Base-by-base conservation (phyloP, 2,888 invertebrate species). In the Pheosia gnoma region DNA sequence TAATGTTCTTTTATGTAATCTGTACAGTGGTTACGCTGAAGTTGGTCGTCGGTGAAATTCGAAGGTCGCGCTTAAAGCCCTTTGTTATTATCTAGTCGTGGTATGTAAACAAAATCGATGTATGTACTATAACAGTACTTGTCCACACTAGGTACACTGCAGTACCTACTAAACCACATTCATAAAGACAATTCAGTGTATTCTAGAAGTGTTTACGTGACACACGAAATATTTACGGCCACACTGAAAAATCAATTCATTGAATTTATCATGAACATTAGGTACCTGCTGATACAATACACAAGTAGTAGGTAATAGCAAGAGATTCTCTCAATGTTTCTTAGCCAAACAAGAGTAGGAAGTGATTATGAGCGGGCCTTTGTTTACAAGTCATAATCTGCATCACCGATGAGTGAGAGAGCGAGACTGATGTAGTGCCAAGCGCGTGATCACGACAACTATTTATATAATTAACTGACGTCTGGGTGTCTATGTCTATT, bases 401-500 rank as follows among this genome's bases (percentile, higher is more conserved):
- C 61, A 64, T 60, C 59, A 55, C 58, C 63, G 67, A 71, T 66
- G 70, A 68, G 60, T 61, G 72, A 72, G 70, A 67, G 70, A 59
- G 59, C 25, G 72, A 60, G 67, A 63, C 67, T 59, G 65, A 68
- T 63, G 66, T 63, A 69, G 68, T 75, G 79, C 80, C 81, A 81
- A 79, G 81, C 84, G 80, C 85, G 83, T 86, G 85, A 82, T 79
- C 70, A 60, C 60, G 52, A 54, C 63, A 62, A 62, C 70, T 83
- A 84, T 82, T 79, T 79, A 79, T 79, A 79, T 66, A 54, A 66
- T 58, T 67, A 67, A 66, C 72, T 73, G 74, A 77, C 79, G 80
- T 77, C 70, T 77, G 70, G 68, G 73, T 75, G 71, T 69, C 75
- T 78, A 72, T 75, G 74, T 63, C 78, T 86, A 83, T 86, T 85